Evolutionary conservation across 2,113 vertebrate species (phyloP), one percentile per base, ranked within the genome.

Genomic region (Malurus alboscapulatus): DNA sequence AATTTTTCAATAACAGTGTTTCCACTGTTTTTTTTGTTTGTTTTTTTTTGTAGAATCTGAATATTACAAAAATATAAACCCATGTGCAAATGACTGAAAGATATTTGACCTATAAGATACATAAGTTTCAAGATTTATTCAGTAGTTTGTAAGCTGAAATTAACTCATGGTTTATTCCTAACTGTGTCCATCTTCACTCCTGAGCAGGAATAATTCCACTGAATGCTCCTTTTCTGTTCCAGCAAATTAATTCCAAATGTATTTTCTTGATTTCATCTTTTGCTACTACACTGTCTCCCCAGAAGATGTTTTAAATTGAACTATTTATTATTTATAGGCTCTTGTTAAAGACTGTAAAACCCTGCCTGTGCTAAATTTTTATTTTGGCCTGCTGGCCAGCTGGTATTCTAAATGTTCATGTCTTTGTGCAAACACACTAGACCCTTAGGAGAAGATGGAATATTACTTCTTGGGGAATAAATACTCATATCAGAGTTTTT

Each of bases 261-360:
- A 80, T 80, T 91, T 80, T 93, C 58, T 58, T 66, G 21, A 77
- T 48, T 80, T 87, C 0, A 0, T 81, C 45, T 88, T 91, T 75
- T 72, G 71, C 77, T 89, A 88, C 72, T 51, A 55, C 11, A 80
- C 21, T 92, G 44, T 88, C 78, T 89, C n/a, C 59, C 25, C 40
- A 71, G 75, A 95, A 94, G 66, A 95, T 58, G 40, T 91, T 91
- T 94, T 72, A 90, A 88, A 80, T 59, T 1, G 48, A 85, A 55
- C 73, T 79, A 77, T 94, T 94, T 94, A 69, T 65, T 95, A 79
- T 93, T 89, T 85, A 93, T 66, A 87, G 78, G 47, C 34, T 84
- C 42, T 85, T 91, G 47, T 54, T 89, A 87, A 82, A 87, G 27
- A 50, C 87, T 73, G 36, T 87, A 62, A 89, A 92, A 83, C 32